A percentile compares a stretch with the other conserved stretches of the same genome.
phyloP scores from a whole-genome alignment of 2,113 vertebrate species.

The Choloepus hoffmanni region DNA sequence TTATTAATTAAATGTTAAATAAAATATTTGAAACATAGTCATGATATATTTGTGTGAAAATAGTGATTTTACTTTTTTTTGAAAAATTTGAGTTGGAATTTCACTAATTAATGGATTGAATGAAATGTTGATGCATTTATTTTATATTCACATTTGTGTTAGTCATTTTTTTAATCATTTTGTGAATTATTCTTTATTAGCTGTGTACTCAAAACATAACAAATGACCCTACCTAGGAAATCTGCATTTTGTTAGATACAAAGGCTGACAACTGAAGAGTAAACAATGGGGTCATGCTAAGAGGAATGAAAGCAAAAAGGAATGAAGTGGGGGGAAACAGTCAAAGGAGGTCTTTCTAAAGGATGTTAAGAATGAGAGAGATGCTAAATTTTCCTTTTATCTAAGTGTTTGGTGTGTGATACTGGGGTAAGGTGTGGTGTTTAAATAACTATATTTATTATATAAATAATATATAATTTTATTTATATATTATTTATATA shows the following conservation, averaged over 20 bases:
- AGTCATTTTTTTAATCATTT: background rate
- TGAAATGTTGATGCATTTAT: background rate
- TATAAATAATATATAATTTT: no score
- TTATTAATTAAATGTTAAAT: background rate
- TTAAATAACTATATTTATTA: background rate
- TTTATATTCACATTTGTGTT: background rate
- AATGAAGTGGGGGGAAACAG: background rate
- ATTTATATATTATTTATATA: no score
- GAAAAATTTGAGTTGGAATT: background rate
- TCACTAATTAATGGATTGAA: background rate
- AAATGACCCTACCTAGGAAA: background rate
- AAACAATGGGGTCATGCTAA: background rate
- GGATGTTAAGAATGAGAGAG: background rate
- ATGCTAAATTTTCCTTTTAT: background rate
- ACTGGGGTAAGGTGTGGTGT: accelerated
- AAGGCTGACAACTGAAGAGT: background rate
- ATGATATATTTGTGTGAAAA: background rate
- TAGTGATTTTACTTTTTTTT: background rate
- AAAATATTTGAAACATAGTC: background rate
- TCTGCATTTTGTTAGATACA: background rate
- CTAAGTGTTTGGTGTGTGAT: accelerated
- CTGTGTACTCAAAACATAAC: background rate
- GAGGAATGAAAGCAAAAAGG: background rate
- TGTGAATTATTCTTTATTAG: background rate
- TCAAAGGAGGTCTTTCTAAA: background rate